Evolutionary conservation across 2,113 vertebrate species (phyloP).

Genomic region (Poeciliopsis occidentalis): DNA sequence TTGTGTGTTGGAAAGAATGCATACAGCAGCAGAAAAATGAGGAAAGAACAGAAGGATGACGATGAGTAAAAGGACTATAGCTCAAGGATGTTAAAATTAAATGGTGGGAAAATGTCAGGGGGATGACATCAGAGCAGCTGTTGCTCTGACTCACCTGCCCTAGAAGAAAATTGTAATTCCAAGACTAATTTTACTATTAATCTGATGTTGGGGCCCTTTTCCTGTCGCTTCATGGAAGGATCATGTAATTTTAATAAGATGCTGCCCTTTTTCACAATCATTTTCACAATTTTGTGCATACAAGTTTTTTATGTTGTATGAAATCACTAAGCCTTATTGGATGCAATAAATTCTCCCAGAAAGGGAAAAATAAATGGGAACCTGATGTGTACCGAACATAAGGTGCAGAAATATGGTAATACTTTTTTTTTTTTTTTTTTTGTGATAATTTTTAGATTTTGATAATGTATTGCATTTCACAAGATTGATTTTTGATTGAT

Average conservation of each 20-base stretch:
- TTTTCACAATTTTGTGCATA: constrained; percentile 17
- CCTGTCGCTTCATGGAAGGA: constrained; percentile 40
- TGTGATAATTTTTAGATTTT: neutral
- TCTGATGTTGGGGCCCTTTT: constrained; percentile 51
- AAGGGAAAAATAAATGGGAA: too few species aligned
- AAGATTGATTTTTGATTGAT: neutral
- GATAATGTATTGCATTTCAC: neutral
- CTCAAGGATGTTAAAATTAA: constrained; percentile 67
- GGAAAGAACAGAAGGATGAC: constrained; percentile 6
- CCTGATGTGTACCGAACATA: constrained; percentile 33
- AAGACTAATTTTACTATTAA: constrained; percentile 55
- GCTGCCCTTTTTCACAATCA: constrained; percentile 34
- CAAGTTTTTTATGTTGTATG: neutral
- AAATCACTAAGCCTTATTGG: constrained; percentile 42
- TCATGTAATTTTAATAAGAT: constrained; percentile 57
- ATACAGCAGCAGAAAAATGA: constrained; percentile 4
- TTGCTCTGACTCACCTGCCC: constrained; percentile 62
- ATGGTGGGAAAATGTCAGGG: constrained; percentile 64
- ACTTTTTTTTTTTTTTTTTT: neutral
- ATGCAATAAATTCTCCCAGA: constrained; percentile 22
- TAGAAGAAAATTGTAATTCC: constrained; percentile 64
- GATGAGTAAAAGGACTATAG: constrained; percentile 27
- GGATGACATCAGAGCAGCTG: constrained; percentile 54
- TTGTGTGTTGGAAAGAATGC: constrained; percentile 38
- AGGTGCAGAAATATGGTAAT: neutral